Evolutionary conservation across 1,140 invertebrate genomes (phyloP), one percentile per base, ranked within the genome.

Genomic region (Drosophila ficusphila): DNA sequence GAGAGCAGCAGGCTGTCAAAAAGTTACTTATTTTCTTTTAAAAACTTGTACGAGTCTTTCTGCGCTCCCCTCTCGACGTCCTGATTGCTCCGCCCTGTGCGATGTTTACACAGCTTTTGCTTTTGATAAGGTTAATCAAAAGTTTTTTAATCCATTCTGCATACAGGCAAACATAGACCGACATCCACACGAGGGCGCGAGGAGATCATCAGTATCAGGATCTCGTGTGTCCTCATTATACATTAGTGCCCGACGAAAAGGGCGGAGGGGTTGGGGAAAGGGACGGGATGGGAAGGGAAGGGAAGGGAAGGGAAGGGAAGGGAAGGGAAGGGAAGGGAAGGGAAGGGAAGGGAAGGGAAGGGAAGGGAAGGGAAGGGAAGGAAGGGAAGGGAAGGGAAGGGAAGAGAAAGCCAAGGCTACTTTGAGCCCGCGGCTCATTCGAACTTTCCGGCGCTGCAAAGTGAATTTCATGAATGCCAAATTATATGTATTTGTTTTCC

Each of bases 111-210:
- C 73, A 81, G 68, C 81, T 75, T 88, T 88, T 82, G 82, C 73
- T 82, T 90, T 90, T 90, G 88, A 90, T 90, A 90, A 90, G 86
- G 88, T 90, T 90, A 90, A 90, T 90, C 82, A 90, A 90, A 90
- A 88, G 88, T 82, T 76, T 90, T 90, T 90, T 90, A 90, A 90
- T 90, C 86, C 86, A 90, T 89, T 90, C 86, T 78, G 76, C 85
- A 86, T 85, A 88, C 81, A 88, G 42, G 65, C 79, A 85, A 76
- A 83, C 82, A 88, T 77, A 86, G 81, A 76, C 81, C 51, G 42
- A 49, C 39, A 70, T 42, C 61, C 56, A 49, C 48, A 34, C 36
- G 39, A 16, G 33, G 11, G 34, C n/a, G 46, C 7, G 27, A 34
- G n/a, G 54, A 39, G 39, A 73, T 73, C 69, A 73, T 73, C 56